phyloP scores from a whole-genome alignment of 1,140 invertebrate genomes.

The Drosophila bifasciata region DNA sequence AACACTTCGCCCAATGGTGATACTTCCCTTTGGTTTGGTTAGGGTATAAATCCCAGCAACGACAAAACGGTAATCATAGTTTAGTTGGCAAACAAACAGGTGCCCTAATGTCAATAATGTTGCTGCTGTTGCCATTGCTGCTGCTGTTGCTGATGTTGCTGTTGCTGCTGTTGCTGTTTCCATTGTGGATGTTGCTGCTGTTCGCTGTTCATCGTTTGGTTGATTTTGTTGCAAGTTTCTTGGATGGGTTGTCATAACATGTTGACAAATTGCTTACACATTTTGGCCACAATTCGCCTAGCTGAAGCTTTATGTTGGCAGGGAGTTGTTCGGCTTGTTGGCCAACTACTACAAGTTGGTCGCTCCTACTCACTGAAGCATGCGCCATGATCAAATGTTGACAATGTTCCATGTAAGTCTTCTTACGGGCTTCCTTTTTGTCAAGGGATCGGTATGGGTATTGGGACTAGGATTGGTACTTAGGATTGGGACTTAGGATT shows the following conservation, averaged over 20 bases:
- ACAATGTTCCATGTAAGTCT: constrained; percentile 18
- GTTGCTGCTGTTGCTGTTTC: constrained; percentile 27
- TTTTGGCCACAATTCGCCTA: constrained; percentile 69
- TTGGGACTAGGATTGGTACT: no score
- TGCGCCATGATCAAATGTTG: constrained; percentile 67
- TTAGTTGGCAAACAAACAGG: constrained; percentile 78
- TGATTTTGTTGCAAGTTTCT: constrained; percentile 41
- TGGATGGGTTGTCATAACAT: constrained; percentile 67
- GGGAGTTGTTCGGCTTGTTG: no score
- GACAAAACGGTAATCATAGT: constrained; percentile 74
- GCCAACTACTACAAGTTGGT: constrained; percentile 7
- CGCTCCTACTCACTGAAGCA: constrained; percentile 58
- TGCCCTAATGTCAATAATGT: constrained; percentile 79
- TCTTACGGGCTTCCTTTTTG: neutral
- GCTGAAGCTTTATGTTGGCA: constrained; percentile 31
- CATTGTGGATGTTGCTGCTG: constrained; percentile 13
- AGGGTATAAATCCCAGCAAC: constrained; percentile 26
- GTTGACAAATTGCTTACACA: constrained; percentile 79
- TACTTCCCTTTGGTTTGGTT: neutral
- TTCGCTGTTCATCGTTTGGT: constrained; percentile 21
- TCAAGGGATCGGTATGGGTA: no score
- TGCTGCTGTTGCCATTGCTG: constrained; percentile 37
- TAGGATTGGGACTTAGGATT: no score
- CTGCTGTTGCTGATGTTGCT: constrained; percentile 21
- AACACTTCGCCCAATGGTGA: neutral